Evolutionary conservation across 2,888 invertebrate species (phyloP).

Genomic region (Epsilonema sp.): DNA sequence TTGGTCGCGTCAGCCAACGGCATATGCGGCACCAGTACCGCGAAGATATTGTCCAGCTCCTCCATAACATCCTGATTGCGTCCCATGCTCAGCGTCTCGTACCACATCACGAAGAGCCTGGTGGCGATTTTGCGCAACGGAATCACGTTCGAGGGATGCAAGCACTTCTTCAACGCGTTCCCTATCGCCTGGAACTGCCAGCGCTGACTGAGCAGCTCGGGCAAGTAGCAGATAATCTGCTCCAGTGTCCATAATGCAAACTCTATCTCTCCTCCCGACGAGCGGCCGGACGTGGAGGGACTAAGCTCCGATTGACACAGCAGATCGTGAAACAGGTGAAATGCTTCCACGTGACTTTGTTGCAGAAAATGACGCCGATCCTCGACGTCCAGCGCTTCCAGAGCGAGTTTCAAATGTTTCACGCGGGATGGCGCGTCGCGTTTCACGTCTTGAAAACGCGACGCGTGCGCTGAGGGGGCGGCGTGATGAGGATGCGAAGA

Average conservation of each 20-base stretch:
- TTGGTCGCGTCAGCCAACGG: constrained; percentile 17
- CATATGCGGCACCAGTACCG: constrained; percentile 22
- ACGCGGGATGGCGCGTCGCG: not conserved
- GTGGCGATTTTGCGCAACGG: constrained; percentile 25
- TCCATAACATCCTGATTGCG: constrained; percentile 11
- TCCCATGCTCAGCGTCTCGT: constrained; percentile 22
- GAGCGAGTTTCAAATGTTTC: not conserved
- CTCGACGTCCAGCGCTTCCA: not conserved
- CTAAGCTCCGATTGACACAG: not conserved
- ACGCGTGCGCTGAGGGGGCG: too few species aligned
- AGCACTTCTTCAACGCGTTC: constrained; percentile 21
- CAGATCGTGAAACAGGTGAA: constrained; percentile 4
- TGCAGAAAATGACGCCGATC: constrained; percentile 1
- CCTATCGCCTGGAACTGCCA: constrained; percentile 26
- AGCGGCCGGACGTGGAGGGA: not conserved
- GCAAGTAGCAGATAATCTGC: constrained; percentile 21
- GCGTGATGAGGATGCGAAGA: too few species aligned
- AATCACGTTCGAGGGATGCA: constrained; percentile 22
- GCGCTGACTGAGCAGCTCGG: constrained; percentile 19
- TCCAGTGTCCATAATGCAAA: constrained; percentile 12
- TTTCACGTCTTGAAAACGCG: not conserved
- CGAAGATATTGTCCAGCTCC: constrained; percentile 17
- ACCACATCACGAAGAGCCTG: constrained; percentile 23
- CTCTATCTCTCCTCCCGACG: constrained; percentile 3
- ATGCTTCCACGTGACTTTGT: not conserved